Conservation (phyloP, 2,113 vertebrate species). For the Pica pica region DNA sequence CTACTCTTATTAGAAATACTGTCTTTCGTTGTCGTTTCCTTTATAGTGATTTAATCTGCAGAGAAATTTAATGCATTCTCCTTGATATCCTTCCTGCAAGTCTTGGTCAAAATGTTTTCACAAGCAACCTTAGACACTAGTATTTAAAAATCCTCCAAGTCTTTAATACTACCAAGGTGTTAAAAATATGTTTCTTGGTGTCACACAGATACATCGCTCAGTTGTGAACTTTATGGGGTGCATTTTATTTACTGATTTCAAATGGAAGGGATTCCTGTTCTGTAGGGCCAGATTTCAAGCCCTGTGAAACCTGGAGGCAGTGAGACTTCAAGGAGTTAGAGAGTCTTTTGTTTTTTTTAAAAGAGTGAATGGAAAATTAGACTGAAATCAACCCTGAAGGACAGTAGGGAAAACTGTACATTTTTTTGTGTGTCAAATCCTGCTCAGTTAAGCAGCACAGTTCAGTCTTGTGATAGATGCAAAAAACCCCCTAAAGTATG, state of each 20-base stretch:
- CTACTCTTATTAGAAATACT: neutral
- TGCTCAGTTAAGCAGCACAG: neutral
- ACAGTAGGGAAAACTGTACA: neutral
- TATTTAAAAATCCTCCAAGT: conserved; percentile 1
- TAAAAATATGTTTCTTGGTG: neutral
- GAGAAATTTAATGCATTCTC: conserved; percentile 29
- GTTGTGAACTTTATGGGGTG: neutral
- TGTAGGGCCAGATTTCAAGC: neutral
- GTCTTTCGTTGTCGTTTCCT: conserved; percentile 40
- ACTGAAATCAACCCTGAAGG: neutral
- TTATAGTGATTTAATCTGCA: conserved; percentile 29
- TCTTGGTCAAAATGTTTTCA: neutral
- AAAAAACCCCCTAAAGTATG: neutral
- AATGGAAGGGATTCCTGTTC: neutral
- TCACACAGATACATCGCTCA: neutral
- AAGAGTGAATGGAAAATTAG: neutral
- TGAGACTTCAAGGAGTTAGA: neutral
- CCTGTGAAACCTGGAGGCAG: neutral
- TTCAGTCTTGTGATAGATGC: neutral
- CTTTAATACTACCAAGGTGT: neutral
- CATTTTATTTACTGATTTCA: neutral
- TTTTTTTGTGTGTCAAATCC: neutral
- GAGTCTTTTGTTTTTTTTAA: neutral
- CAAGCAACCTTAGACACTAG: neutral
- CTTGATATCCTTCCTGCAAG: conserved; percentile 24